A percentile compares a stretch with the other conserved stretches of the same genome.
phyloP scores from a whole-genome alignment of 2,797 vertebrate species.

The Falco biarmicus region DNA sequence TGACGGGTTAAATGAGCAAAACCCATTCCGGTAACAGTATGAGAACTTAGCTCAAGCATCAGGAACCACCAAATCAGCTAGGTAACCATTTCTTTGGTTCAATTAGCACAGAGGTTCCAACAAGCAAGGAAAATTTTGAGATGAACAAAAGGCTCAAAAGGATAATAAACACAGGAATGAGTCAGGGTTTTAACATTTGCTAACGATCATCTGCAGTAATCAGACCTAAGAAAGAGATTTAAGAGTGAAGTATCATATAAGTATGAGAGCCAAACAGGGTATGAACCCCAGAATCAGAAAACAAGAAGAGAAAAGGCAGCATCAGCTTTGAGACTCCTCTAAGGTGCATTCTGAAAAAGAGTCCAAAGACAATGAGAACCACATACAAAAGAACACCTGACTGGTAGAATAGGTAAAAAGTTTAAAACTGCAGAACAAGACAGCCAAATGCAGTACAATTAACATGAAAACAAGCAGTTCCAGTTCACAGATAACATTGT shows the following conservation, averaged over 20 bases:
- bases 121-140: not conserved
- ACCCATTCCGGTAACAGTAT: not conserved
- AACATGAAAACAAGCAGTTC: not conserved
- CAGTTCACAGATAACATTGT: not conserved
- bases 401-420: not conserved
- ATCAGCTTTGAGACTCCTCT: not conserved
- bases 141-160: not conserved
- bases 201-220: not conserved
- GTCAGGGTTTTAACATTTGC: not conserved
- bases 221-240: not conserved
- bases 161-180: not conserved
- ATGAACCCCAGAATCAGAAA: not conserved
- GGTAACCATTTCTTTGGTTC: not conserved
- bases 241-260: not conserved
- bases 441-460: not conserved
- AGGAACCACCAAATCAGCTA: not conserved
- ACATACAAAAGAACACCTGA: not conserved
- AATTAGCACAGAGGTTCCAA: not conserved
- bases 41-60: not conserved
- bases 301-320: not conserved
- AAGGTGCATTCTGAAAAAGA: not conserved
- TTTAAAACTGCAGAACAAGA: not conserved
- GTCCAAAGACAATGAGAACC: not conserved
- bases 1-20: not conserved
- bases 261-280: not conserved